Evolutionary conservation across 2,888 invertebrate genomes (phyloP).

Genomic region (Heliconius hortense): DNA sequence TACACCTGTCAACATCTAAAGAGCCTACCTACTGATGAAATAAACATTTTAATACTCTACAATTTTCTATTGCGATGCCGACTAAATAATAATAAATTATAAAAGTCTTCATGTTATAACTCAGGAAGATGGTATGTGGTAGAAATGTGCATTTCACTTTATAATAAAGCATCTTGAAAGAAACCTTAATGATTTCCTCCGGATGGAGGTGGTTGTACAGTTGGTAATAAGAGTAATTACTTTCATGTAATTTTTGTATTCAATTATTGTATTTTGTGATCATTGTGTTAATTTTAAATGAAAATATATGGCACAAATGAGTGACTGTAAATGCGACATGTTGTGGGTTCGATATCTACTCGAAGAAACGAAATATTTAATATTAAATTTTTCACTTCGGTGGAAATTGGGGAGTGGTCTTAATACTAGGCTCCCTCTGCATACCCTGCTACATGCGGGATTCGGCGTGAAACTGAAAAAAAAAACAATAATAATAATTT

Average conservation of each 20-base stretch:
- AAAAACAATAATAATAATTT: neutral
- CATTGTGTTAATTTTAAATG: no score
- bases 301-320: no score
- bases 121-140: neutral
- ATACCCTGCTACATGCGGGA: no score
- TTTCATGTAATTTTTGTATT: neutral
- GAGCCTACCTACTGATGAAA: constrained; percentile 55
- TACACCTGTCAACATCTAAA: constrained; percentile 56
- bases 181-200: constrained; percentile 28
- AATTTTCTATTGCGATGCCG: constrained; percentile 25
- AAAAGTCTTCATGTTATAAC: constrained; percentile 6
- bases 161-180: constrained; percentile 47
- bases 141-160: constrained; percentile 47
- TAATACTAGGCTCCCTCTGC: no score
- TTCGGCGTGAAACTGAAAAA: neutral
- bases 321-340: no score
- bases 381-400: no score
- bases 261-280: no score
- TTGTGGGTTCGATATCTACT: no score
- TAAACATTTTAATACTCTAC: constrained; percentile 61
- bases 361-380: no score
- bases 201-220: neutral
- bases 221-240: neutral
- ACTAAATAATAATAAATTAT: constrained; percentile 2
- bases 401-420: no score